Percentiles rank a stretch among this genome's conserved stretches.
These are phyloP conservation scores for Sclerodermus sp. DNA, from an alignment of 2,888 invertebrate species.

Conservation along the genomic window DNA sequence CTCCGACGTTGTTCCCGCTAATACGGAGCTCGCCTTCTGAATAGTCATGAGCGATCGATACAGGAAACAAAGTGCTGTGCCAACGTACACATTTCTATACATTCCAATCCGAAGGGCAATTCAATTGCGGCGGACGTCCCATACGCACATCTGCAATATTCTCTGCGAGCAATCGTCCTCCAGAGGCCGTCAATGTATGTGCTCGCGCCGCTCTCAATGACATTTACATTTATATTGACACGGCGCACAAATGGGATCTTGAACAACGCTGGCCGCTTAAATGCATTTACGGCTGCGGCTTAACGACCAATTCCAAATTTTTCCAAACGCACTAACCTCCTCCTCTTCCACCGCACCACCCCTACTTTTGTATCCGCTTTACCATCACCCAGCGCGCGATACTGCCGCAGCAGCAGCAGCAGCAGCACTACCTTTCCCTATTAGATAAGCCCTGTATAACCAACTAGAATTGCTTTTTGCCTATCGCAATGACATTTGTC, in stretches of 20 bases:
- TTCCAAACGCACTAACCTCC: constrained; percentile 3
- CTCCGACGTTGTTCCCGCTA: too few species aligned
- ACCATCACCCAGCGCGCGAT: too few species aligned
- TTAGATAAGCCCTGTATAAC: too few species aligned
- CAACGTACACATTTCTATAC: constrained; percentile 35
- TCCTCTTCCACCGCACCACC: too few species aligned
- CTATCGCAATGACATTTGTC: too few species aligned
- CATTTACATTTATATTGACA: constrained; percentile 56
- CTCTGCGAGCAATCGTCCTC: constrained; percentile 42
- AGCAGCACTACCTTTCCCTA: too few species aligned
- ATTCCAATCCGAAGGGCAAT: constrained; percentile 45
- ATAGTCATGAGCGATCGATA: constrained; percentile 32
- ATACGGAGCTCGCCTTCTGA: too few species aligned
- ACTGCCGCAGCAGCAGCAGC: too few species aligned
- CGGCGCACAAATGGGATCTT: constrained; percentile 41
- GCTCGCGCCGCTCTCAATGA: constrained; percentile 40
- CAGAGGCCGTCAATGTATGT: constrained; percentile 41
- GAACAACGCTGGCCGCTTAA: constrained; percentile 38
- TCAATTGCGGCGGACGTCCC: constrained; percentile 46
- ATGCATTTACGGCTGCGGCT: constrained; percentile 36
- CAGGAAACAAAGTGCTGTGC: constrained; percentile 36
- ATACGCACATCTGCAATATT: constrained; percentile 46
- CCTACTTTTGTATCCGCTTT: too few species aligned
- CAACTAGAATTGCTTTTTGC: too few species aligned
- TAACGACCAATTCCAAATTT: constrained; percentile 36